A percentile compares a stretch with the other conserved stretches of the same genome.
Conservation (phyloP, 2,888 invertebrate genomes). For the Troilus luridus region DNA sequence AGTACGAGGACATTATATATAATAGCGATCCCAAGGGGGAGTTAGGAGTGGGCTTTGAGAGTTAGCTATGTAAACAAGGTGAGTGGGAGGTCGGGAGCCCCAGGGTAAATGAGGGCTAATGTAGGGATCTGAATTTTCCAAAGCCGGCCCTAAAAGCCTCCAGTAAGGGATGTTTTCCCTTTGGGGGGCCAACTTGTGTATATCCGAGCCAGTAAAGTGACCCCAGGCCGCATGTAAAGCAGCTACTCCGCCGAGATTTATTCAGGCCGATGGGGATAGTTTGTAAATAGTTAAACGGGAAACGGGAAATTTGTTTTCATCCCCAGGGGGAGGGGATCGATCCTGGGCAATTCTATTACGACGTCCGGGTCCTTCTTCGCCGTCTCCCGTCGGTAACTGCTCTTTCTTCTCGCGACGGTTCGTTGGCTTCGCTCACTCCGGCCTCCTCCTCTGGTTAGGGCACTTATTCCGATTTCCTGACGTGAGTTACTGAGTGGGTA, state of each 20-base stretch:
- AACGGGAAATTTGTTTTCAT: constrained; percentile 48
- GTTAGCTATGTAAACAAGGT: constrained; percentile 58
- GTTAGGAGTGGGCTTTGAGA: constrained; percentile 53
- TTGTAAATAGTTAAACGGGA: constrained; percentile 48
- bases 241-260: constrained; percentile 37
- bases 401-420: constrained; percentile 34
- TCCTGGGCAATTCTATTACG: constrained; percentile 18
- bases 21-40: constrained; percentile 36
- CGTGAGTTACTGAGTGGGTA: neutral
- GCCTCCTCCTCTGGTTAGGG: neutral
- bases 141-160: constrained; percentile 40
- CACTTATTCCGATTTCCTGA: neutral
- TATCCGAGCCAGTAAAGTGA: constrained; percentile 63
- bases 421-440: constrained; percentile 41
- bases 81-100: constrained; percentile 28
- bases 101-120: constrained; percentile 44
- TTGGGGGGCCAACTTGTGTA: constrained; percentile 61
- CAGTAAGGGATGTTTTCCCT: constrained; percentile 57
- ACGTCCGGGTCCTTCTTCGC: neutral
- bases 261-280: constrained; percentile 11
- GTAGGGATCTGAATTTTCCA: constrained; percentile 46
- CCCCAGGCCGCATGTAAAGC: constrained; percentile 56
- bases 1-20: constrained; percentile 44
- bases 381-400: constrained; percentile 7
- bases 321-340: neutral